Evolutionary conservation across 2,797 vertebrate genomes (phyloP).

Genomic region (Microhierax caerulescens): DNA sequence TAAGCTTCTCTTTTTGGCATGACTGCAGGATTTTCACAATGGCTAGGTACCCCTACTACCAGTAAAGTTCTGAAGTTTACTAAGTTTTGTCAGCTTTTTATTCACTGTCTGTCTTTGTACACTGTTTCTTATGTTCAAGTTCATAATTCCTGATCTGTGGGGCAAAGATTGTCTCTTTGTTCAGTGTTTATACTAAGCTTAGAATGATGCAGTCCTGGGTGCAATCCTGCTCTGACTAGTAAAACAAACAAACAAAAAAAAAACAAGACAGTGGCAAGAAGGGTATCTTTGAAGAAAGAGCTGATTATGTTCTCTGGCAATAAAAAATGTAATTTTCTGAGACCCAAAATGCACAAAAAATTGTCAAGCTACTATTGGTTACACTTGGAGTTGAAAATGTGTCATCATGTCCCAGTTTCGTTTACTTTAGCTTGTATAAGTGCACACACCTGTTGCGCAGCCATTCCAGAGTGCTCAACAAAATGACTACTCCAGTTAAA

Average conservation of each 20-base stretch:
- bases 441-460: background rate
- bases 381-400: background rate
- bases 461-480: background rate
- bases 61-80: background rate
- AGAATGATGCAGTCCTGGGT: background rate
- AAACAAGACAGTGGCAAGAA: background rate
- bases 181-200: background rate
- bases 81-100: background rate
- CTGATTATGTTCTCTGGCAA: rapidly evolving
- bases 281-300: background rate
- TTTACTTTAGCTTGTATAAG: background rate
- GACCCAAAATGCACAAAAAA: background rate
- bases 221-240: background rate
- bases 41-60: background rate
- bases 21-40: background rate
- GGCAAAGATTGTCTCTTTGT: background rate
- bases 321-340: background rate
- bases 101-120: background rate
- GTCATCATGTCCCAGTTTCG: background rate
- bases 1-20: background rate
- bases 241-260: background rate
- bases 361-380: background rate
- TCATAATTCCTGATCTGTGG: background rate
- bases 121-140: background rate
- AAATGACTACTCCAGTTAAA: background rate